Evolutionary conservation across 23 tunicate species (phyloP).

Genomic region (Trididemnum nubilum): DNA sequence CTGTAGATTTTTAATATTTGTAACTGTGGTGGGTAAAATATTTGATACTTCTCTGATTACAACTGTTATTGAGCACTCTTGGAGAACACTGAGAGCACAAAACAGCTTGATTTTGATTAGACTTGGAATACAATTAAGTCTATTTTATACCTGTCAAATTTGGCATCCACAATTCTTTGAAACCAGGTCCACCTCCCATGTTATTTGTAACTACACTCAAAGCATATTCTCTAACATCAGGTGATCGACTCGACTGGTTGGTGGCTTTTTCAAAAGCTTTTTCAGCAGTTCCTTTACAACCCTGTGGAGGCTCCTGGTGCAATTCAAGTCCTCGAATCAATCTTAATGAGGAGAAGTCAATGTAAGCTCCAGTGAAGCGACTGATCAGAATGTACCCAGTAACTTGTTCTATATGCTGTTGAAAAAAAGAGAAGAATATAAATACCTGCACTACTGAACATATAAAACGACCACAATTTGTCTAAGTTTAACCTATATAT

Average conservation of each 20-base stretch:
- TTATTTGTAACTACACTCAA: slow-evolving; percentile 11
- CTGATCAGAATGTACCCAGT: slow-evolving; percentile 75
- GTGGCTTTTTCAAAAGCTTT: not conserved
- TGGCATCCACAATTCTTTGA: slow-evolving; percentile 44
- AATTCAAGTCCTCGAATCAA: slow-evolving; percentile 56
- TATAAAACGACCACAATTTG: not conserved
- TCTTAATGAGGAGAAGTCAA: slow-evolving; percentile 72
- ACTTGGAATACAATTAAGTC: not conserved
- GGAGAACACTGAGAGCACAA: no score
- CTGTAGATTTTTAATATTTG: no score
- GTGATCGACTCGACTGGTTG: not conserved
- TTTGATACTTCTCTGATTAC: no score
- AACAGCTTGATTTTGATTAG: not conserved
- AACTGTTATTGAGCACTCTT: no score
- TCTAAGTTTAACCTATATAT: no score
- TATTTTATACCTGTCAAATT: slow-evolving; percentile 52
- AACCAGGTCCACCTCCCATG: not conserved
- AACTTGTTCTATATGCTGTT: slow-evolving; percentile 70
- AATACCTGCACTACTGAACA: not conserved
- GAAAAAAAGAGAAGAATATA: not conserved
- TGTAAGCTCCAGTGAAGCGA: slow-evolving; percentile 23
- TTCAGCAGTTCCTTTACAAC: slow-evolving; percentile 2
- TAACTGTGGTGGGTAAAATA: no score
- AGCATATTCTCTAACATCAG: slow-evolving; percentile 11
- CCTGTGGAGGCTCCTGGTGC: not conserved